Base-by-base conservation (phyloP, 2,888 invertebrate species). In the Artemia sinica region DNA sequence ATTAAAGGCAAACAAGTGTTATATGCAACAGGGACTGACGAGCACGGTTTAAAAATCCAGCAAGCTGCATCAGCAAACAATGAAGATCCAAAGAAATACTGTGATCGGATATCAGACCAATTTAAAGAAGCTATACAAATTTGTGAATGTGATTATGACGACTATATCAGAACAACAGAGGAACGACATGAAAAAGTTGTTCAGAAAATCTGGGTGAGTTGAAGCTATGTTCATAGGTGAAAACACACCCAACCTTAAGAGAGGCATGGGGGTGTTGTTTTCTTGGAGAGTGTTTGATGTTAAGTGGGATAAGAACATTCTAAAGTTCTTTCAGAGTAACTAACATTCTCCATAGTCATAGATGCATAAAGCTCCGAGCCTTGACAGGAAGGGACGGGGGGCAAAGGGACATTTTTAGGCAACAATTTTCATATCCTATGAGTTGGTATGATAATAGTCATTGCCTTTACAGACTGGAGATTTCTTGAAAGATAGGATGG, bases 151-250 rank as follows among this genome's bases (percentile, higher is more conserved):
- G 79, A 80, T 0, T 86, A 87, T 74, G 86, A 88, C 0, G 84
- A 89, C 75, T 97, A 87, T 76, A 84, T 95, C 71, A 82, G 95
- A 71, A 98, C 97, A 0, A 90, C 91, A 0, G 88, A 92, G 70
- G 79, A 82, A 1, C 79, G 83, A 11, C 97, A 98, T 77, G 82
- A 82, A 73, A 78, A 78, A 65, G 85, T 89, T 9, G 96, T 97
- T 0, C 79, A 83, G 58, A 80, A 85, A 73, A 89, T 97, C 78
- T 97, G 96, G 95, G 92, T 91, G 77, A 76, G 80, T 73, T 28
- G 6, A 49, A 28, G 28, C 28, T 4, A 28, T 28, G 28, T 28
- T 28, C 28, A 67, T 1, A 51, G 12, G 18, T 13, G n/a, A 5
- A 11, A 14, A 10, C 14, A 12, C 7, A 11, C 12, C 18, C 49